Percentiles rank a stretch among this genome's conserved stretches.
Conservation (phyloP, 2,888 invertebrate genomes). For the Nomada hirtipes region DNA sequence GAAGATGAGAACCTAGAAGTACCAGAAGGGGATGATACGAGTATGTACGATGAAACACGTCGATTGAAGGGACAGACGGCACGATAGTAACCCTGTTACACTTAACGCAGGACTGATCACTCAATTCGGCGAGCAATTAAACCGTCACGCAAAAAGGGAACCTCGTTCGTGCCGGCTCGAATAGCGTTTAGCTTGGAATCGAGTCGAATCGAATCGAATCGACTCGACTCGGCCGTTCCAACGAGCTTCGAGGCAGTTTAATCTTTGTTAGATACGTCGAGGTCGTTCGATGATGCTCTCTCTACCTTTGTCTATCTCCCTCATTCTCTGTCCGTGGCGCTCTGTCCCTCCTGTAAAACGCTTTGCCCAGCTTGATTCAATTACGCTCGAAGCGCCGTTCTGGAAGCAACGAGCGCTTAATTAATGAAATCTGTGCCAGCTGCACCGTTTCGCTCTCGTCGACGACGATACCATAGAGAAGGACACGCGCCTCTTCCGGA, state of each 20-base stretch:
- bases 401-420: conserved; percentile 77
- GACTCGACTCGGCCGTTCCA: conserved; percentile 23
- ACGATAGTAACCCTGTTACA: neutral
- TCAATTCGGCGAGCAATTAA: conserved; percentile 27
- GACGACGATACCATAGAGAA: conserved; percentile 16
- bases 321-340: neutral
- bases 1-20: no score
- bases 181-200: conserved; percentile 38
- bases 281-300: conserved; percentile 9
- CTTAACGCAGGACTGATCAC: conserved; percentile 9
- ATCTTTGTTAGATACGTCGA: conserved; percentile 71
- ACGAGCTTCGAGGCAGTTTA: conserved; percentile 58
- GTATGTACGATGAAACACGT: no score
- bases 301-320: neutral
- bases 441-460: conserved; percentile 55
- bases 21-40: no score
- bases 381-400: conserved; percentile 75
- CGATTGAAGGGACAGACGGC: no score
- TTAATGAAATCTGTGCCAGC: conserved; percentile 80
- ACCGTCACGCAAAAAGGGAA: neutral
- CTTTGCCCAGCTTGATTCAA: conserved; percentile 74
- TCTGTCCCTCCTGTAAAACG: conserved; percentile 54
- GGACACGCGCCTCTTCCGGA: conserved; percentile 46
- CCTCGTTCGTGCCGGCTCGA: conserved; percentile 17
- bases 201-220: conserved; percentile 34